Evolutionary conservation across 2,113 vertebrate genomes (phyloP).

Genomic region (Pyrgilauda ruficollis): DNA sequence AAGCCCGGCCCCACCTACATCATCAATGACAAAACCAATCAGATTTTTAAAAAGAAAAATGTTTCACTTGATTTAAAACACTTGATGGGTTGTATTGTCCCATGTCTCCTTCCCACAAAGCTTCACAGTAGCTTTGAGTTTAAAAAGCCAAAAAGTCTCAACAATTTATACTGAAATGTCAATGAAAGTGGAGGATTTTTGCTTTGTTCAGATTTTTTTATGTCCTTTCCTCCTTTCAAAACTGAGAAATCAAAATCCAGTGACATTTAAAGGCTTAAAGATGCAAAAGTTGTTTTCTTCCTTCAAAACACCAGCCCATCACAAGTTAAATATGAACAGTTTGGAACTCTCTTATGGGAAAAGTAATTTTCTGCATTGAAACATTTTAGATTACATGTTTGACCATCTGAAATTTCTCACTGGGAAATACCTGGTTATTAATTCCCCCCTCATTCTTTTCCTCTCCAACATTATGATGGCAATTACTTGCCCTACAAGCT

Average conservation of each 20-base stretch:
- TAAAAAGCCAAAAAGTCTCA: not conserved
- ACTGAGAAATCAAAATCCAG: not conserved
- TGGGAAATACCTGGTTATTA: not conserved
- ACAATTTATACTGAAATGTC: not conserved
- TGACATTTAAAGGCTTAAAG: conserved; percentile 4
- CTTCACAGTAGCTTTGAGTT: not conserved
- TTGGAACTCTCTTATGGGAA: not conserved
- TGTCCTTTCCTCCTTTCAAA: not conserved
- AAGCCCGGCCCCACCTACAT: not conserved
- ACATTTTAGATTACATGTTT: not conserved
- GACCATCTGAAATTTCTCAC: not conserved
- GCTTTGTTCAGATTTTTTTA: not conserved
- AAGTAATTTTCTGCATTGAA: not conserved
- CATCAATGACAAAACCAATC: not conserved
- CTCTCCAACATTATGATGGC: not conserved
- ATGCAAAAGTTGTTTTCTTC: not conserved
- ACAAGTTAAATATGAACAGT: not conserved
- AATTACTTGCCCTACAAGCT: not conserved
- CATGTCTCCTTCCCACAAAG: not conserved
- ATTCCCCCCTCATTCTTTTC: not conserved
- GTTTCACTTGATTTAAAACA: not conserved
- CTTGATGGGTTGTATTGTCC: not conserved
- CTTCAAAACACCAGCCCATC: not conserved
- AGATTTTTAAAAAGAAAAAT: not conserved
- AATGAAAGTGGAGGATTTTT: not conserved